phyloP scores from a whole-genome alignment of 1,140 invertebrate genomes.

The Cotesia vestalis region DNA sequence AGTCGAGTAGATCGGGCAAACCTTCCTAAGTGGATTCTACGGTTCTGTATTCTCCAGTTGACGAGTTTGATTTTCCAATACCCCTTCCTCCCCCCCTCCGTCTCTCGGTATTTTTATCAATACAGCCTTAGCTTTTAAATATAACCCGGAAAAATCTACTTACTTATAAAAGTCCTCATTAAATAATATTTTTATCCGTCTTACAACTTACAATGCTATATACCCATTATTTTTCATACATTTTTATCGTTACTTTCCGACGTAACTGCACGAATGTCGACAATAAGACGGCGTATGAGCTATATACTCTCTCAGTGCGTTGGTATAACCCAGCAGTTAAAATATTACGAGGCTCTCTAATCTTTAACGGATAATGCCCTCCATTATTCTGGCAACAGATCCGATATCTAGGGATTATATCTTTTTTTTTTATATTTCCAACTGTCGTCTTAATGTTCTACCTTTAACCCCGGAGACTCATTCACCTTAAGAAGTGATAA shows the following conservation, averaged over 20 bases:
- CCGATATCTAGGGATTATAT: neutral
- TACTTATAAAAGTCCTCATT: no score
- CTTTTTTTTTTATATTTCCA: neutral
- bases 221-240: neutral
- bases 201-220: neutral
- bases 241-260: neutral
- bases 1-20: no score
- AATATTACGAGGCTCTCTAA: slow-evolving; percentile 55
- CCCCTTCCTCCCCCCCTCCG: no score
- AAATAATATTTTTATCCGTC: no score
- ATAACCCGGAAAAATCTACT: no score
- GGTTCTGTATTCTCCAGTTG: no score
- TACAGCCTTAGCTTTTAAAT: no score
- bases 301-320: neutral
- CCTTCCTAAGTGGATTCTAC: no score
- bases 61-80: no score
- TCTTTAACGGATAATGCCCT: slow-evolving; percentile 55
- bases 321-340: slow-evolving; percentile 45
- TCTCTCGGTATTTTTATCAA: no score
- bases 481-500: neutral
- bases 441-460: no score
- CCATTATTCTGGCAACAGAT: slow-evolving; percentile 47
- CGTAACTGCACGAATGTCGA: neutral
- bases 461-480: neutral
- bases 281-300: neutral